Percentiles rank a stretch among this genome's conserved stretches.
These are phyloP conservation scores for Montifringilla adamsi DNA, from an alignment of 2,113 vertebrate species.

Conservation along the genomic window DNA sequence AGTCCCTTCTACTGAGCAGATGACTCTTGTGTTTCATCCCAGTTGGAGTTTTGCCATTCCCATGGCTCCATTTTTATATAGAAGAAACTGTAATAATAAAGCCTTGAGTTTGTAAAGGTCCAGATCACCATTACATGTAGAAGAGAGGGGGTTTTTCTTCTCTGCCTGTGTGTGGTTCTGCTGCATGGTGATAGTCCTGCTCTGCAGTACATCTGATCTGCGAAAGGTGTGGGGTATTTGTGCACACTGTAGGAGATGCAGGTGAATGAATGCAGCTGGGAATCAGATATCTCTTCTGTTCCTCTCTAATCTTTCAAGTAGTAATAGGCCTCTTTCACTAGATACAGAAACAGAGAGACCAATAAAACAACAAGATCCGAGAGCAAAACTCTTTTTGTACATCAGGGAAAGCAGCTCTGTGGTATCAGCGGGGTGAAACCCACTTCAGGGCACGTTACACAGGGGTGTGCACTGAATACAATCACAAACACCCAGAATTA, in stretches of 20 bases:
- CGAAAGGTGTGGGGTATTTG: neutral
- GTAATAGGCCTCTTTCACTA: neutral
- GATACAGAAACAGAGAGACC: neutral
- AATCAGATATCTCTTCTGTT: neutral
- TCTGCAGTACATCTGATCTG: neutral
- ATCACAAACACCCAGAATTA: neutral
- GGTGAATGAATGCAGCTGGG: neutral
- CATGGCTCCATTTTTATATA: neutral
- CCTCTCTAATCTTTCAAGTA: neutral
- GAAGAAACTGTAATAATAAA: neutral
- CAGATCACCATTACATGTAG: rapidly evolving
- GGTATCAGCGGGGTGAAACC: neutral
- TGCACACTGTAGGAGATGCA: neutral
- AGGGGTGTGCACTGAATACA: neutral
- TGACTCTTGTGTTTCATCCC: neutral
- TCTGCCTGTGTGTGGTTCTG: neutral
- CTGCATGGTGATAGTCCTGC: rapidly evolving
- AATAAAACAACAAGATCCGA: neutral
- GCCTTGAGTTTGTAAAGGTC: neutral
- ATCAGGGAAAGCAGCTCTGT: neutral
- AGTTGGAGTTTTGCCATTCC: neutral
- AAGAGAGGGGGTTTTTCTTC: neutral
- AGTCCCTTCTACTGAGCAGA: neutral
- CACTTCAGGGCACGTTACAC: rapidly evolving
- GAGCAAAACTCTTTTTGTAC: neutral